Percentiles rank a stretch among this genome's conserved stretches.
phyloP scores from a whole-genome alignment of 2,797 vertebrate species.

The Bucorvus abyssinicus region DNA sequence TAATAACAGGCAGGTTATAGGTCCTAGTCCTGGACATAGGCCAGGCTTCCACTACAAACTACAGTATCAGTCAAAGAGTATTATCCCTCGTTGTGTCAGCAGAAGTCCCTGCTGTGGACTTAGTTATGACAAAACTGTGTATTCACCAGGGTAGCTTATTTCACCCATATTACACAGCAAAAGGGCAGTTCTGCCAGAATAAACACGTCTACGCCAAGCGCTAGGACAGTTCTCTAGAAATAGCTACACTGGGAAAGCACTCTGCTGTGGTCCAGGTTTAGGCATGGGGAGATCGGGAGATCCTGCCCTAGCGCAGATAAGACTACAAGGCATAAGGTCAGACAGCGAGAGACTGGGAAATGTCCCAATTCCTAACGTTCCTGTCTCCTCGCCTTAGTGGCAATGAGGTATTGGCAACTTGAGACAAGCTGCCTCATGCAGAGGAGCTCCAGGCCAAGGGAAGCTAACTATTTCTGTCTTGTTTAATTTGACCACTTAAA shows the following conservation, averaged over 20 bases:
- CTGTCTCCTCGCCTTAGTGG: constrained; percentile 43
- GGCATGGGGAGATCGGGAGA: background rate
- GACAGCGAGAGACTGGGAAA: constrained; percentile 33
- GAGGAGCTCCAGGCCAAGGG: constrained; percentile 48
- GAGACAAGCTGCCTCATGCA: constrained; percentile 50
- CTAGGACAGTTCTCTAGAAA: background rate
- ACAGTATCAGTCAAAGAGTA: background rate
- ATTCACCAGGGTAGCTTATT: background rate
- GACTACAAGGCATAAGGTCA: background rate
- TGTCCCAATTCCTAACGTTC: constrained; percentile 14
- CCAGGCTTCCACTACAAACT: background rate
- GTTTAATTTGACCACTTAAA: constrained; percentile 65
- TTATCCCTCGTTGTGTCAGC: constrained; percentile 19
- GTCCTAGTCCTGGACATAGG: background rate
- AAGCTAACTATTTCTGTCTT: constrained; percentile 59
- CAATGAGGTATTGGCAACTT: constrained; percentile 54
- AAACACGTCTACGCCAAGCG: background rate
- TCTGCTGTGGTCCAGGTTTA: background rate
- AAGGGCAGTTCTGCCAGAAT: constrained; percentile 23
- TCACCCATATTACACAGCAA: constrained; percentile 9
- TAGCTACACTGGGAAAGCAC: background rate
- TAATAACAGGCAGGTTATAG: background rate
- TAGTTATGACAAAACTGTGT: constrained; percentile 5
- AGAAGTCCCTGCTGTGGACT: background rate
- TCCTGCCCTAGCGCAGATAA: background rate